Percentiles rank a stretch among this genome's conserved stretches.
phyloP scores from a whole-genome alignment of 2,113 vertebrate species.

The Marcusenius ussheri region DNA sequence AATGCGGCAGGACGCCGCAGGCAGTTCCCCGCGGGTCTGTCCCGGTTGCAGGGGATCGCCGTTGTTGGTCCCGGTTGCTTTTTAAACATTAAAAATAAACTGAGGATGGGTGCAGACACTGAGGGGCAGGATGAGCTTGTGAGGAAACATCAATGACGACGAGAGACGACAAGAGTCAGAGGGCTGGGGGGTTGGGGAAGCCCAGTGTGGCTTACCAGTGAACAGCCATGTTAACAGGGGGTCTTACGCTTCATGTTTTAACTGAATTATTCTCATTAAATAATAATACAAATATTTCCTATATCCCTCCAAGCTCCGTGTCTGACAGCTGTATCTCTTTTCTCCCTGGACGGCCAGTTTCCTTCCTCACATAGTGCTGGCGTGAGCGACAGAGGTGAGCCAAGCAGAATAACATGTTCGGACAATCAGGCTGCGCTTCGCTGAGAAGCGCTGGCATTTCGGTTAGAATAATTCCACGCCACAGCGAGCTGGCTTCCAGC shows the following conservation, averaged over 20 bases:
- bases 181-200: neutral
- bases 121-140: neutral
- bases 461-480: neutral
- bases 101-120: neutral
- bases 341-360: neutral
- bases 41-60: neutral
- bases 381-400: neutral
- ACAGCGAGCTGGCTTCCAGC: neutral
- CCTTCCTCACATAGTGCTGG: neutral
- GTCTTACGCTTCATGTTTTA: neutral
- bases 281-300: neutral
- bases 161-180: constrained; percentile 17
- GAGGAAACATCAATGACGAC: constrained; percentile 14
- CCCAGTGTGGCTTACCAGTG: neutral
- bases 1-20: constrained; percentile 26
- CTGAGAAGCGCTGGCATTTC: neutral
- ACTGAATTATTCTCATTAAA: neutral
- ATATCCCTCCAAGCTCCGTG: neutral
- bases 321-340: neutral
- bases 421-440: neutral
- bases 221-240: neutral
- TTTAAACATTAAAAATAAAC: neutral
- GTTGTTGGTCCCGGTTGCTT: neutral
- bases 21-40: neutral
- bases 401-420: neutral